These are phyloP conservation scores for Dendroctonus ponderosae DNA, from an alignment of 1,140 invertebrate genomes.

Conservation along the genomic window DNA sequence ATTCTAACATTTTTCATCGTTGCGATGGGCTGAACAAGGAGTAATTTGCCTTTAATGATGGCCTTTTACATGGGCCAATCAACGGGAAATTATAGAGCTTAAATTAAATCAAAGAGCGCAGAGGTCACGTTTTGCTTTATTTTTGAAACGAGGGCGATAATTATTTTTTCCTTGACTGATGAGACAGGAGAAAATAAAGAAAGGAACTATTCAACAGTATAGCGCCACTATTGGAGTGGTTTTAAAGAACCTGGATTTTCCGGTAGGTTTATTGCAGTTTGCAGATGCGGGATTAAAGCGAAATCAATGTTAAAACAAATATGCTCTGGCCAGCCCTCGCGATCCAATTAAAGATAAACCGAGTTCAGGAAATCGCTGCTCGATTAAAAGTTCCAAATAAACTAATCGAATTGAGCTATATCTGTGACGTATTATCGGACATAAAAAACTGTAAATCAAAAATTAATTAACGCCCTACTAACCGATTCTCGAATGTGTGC, in stretches of 20 bases:
- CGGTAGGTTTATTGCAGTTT: too few relatives aligned
- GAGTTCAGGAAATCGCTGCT: neutral
- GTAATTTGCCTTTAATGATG: conserved; percentile 31
- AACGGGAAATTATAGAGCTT: conserved; percentile 31
- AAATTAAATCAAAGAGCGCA: conserved; percentile 31
- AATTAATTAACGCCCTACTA: conserved; percentile 4
- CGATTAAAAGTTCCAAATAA: conserved; percentile 1
- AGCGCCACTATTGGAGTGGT: too few relatives aligned
- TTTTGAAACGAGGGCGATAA: conserved; percentile 16
- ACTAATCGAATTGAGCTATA: conserved; percentile 2
- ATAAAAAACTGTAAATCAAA: conserved; percentile 2
- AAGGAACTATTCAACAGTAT: too few relatives aligned
- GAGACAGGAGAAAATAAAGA: too few relatives aligned
- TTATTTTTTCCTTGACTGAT: conserved; percentile 10
- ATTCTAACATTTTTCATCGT: conserved; percentile 23
- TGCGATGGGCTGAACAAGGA: conserved; percentile 17
- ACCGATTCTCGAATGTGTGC: neutral
- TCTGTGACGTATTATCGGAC: conserved; percentile 5
- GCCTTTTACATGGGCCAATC: conserved; percentile 33
- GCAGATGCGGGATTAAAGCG: too few relatives aligned
- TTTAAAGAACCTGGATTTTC: too few relatives aligned
- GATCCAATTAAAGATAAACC: conserved; percentile 5
- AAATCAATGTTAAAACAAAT: conserved; percentile 3
- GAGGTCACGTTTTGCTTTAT: conserved; percentile 13
- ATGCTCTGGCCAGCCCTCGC: neutral